phyloP scores from a whole-genome alignment of 2,113 vertebrate genomes.

The Plecturocebus donacophilus region DNA sequence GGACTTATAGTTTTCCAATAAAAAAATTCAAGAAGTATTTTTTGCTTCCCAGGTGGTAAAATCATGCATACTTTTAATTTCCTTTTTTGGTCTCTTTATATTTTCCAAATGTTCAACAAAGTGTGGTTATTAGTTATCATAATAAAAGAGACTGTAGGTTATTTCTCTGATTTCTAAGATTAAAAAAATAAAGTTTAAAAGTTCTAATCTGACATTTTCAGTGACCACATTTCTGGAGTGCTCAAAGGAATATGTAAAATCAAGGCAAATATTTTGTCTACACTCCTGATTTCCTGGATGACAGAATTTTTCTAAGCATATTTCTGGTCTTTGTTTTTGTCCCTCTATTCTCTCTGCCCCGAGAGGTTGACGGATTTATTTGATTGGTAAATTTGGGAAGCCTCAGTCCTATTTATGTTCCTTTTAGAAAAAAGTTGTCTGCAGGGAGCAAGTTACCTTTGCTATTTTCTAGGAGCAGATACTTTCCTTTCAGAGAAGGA shows the following conservation, averaged over 20 bases:
- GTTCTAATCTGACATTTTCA: background rate
- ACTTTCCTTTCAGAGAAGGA: background rate
- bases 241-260: background rate
- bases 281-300: background rate
- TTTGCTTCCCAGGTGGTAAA: background rate
- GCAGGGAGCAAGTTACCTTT: background rate
- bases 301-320: background rate
- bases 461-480: background rate
- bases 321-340: background rate
- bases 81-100: background rate
- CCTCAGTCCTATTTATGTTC: background rate
- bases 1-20: slow-evolving; percentile 13
- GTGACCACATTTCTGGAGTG: background rate
- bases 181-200: too few relatives aligned
- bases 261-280: background rate
- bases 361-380: background rate
- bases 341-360: background rate
- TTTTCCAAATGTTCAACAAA: slow-evolving; percentile 43
- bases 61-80: background rate
- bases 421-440: background rate
- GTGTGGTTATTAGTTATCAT: background rate
- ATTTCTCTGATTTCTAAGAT: background rate
- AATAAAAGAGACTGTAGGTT: slow-evolving; percentile 4
- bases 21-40: background rate
- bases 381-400: background rate